A percentile compares a stretch with the other conserved stretches of the same genome.
phyloP scores from a whole-genome alignment of 2,797 vertebrate species.

The Rousettus madagascariensis region DNA sequence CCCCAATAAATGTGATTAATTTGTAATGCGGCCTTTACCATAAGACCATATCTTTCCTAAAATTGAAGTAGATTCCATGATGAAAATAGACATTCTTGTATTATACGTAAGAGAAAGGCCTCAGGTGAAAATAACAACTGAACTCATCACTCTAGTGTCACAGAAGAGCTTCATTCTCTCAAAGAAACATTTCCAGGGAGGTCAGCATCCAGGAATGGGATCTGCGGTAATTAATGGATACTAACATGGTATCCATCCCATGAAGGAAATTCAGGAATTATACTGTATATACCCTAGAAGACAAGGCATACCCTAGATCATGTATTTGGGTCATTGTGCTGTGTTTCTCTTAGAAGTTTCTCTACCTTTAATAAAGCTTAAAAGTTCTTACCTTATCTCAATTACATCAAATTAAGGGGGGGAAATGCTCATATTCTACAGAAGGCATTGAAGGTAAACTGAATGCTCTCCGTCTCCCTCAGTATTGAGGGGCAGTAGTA shows the following conservation, averaged over 20 bases:
- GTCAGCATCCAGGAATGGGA: background rate
- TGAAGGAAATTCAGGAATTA: background rate
- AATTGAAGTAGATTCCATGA: background rate
- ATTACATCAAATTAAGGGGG: background rate
- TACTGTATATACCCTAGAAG: background rate
- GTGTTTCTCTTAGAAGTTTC: background rate
- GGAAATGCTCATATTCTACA: background rate
- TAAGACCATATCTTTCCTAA: background rate
- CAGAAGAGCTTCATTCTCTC: background rate
- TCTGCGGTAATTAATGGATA: background rate
- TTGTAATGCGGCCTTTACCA: background rate
- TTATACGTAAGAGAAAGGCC: background rate
- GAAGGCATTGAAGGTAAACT: background rate
- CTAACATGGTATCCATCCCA: background rate
- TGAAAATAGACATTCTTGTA: background rate
- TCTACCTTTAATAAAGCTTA: background rate
- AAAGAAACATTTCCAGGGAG: background rate
- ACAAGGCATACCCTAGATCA: background rate
- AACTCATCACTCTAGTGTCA: background rate
- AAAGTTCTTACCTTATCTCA: background rate
- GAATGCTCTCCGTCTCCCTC: background rate
- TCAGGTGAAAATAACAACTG: background rate
- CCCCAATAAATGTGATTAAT: background rate
- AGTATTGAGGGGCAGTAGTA: background rate
- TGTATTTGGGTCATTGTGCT: background rate